phyloP scores from a whole-genome alignment of 2,797 vertebrate species.

The Gallirallus australis region DNA sequence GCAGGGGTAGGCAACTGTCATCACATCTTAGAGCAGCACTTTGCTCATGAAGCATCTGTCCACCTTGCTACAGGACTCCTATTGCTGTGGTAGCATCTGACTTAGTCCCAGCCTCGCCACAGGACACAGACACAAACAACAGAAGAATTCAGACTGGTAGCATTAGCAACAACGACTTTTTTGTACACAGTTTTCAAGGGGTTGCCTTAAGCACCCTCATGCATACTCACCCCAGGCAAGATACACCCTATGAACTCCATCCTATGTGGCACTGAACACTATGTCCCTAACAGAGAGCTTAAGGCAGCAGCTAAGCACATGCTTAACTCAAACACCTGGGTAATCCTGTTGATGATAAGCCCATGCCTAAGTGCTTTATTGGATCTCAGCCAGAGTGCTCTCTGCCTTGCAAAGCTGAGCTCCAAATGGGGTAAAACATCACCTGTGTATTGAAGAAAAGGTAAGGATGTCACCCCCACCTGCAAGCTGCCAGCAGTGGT shows the following conservation, averaged over 20 bases:
- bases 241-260: background rate
- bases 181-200: background rate
- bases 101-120: background rate
- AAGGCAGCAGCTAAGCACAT: constrained; percentile 24
- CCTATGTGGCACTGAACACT: background rate
- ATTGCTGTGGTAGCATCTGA: accelerated
- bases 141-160: background rate
- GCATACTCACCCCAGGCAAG: background rate
- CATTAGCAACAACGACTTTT: background rate
- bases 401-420: constrained; percentile 41
- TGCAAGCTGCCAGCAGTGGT: constrained; percentile 31
- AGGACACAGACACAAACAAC: background rate
- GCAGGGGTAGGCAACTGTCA: background rate
- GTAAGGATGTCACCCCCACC: constrained; percentile 62
- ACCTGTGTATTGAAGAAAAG: constrained; percentile 42
- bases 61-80: background rate
- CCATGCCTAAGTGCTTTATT: constrained; percentile 63
- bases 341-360: constrained; percentile 67
- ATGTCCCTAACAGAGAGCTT: background rate
- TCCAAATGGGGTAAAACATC: constrained; percentile 49
- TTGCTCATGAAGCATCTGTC: background rate
- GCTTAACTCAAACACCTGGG: constrained; percentile 68
- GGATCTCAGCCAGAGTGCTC: constrained; percentile 47
- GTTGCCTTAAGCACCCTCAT: constrained; percentile 14
- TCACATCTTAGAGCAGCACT: background rate